Conservation (phyloP, 2,888 invertebrate species). For the Ypsolopha scabrella region DNA sequence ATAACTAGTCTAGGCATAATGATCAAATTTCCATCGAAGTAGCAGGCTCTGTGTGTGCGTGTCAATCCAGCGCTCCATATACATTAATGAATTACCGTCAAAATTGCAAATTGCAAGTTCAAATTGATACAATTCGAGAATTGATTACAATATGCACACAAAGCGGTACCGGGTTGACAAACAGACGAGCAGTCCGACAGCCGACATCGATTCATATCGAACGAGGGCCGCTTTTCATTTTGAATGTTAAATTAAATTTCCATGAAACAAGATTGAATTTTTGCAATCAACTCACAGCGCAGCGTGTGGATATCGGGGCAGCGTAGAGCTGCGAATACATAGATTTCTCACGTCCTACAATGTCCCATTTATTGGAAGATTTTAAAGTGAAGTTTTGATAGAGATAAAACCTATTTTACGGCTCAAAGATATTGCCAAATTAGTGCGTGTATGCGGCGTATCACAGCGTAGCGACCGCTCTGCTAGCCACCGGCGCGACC, state of each 20-base stretch:
- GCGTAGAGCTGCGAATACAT: conserved; percentile 11
- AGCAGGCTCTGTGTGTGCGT: conserved; percentile 15
- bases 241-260: conserved; percentile 70
- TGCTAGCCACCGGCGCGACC: background rate
- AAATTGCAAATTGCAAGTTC: conserved; percentile 62
- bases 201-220: conserved; percentile 63
- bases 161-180: conserved; percentile 55
- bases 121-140: conserved; percentile 48
- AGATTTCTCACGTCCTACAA: no score
- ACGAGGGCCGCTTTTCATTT: conserved; percentile 63
- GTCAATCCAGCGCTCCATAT: conserved; percentile 34
- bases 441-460: background rate
- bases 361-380: no score
- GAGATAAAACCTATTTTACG: no score
- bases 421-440: no score
- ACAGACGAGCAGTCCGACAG: conserved; percentile 61
- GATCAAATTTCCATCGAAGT: conserved; percentile 5
- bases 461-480: background rate
- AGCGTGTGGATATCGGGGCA: conserved; percentile 12
- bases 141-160: conserved; percentile 68
- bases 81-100: conserved; percentile 56
- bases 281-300: conserved; percentile 55
- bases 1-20: conserved; percentile 1
- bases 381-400: no score
- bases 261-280: conserved; percentile 70